Evolutionary conservation across 2,113 vertebrate genomes (phyloP), one percentile per base, ranked within the genome.

Genomic region (Nerophis lumbriciformis): DNA sequence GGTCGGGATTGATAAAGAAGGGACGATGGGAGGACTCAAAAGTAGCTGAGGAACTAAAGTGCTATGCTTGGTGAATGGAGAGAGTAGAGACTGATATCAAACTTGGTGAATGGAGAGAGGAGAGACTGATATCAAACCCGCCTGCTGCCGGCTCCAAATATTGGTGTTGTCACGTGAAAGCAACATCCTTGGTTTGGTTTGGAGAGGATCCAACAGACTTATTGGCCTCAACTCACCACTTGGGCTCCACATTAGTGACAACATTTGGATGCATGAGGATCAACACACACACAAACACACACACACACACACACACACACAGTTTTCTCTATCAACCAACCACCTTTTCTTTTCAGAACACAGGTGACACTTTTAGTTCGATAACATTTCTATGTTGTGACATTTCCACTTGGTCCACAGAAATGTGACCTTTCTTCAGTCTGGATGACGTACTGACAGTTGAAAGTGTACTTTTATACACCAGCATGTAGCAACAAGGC

Each of bases 181-280:
- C 63, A 66, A 51, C 61, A 47, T 61, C 69, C 69, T 76, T 62
- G 53, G 66, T 75, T 68, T 67, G 72, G 66, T 75, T 68, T 67
- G 72, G 66, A 71, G 64, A 48, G 52, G 71, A 39, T 59, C 73
- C 65, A 50, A 6, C 48, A 62, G 68, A 59, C 54, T 50, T 56
- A 39, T 61, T 42, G 48, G 61, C 61, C 53, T 48, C 56, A 63
- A 56, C 54, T 35, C 48, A 12, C 54, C 44, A 55, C 61, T 50
- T 36, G 9, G 6, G 16, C 59, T 66, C 62, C 44, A 13, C 68
- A 50, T 63, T 73, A 66, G 52, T 65, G 53, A 65, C n/a, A 35
- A 69, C 51, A 60, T 61, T 50, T 48, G 42, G 36, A 59, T 44
- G 39, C 48, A 10, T 58, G 53, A 63, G n/a, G 42, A 52, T 53